Conservation (phyloP, 2,113 vertebrate species). For the Zosterops borbonicus region DNA sequence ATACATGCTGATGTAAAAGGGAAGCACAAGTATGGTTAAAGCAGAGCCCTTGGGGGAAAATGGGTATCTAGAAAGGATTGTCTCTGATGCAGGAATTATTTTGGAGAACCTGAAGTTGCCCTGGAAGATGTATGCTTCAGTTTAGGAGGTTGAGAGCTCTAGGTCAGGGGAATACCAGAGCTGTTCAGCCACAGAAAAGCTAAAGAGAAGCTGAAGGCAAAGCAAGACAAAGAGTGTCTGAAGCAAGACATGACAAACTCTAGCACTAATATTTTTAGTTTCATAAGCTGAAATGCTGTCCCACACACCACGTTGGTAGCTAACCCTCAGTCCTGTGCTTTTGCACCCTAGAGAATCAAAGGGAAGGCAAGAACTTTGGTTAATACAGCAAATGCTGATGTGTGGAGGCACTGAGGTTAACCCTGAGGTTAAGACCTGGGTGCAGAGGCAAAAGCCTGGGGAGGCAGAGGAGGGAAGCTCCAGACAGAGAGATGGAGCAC, state of each 20-base stretch:
- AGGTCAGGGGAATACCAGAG: not conserved
- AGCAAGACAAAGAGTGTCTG: not conserved
- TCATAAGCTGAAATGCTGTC: not conserved
- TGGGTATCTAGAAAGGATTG: not conserved
- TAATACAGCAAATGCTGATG: not conserved
- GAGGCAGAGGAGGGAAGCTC: not conserved
- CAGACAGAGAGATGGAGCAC: not conserved
- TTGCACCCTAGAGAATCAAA: not conserved
- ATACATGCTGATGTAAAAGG: not conserved
- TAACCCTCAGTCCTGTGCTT: not conserved
- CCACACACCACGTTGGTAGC: not conserved
- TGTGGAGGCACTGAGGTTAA: not conserved
- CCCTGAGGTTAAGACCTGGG: rapidly evolving
- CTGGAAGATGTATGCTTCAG: not conserved
- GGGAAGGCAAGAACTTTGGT: not conserved
- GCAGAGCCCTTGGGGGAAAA: not conserved
- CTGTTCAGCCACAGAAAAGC: not conserved
- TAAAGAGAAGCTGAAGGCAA: not conserved
- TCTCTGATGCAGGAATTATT: not conserved
- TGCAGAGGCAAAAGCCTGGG: not conserved
- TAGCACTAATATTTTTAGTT: not conserved
- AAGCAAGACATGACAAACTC: not conserved
- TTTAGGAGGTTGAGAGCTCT: not conserved
- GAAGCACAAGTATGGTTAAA: not conserved
- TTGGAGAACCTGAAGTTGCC: not conserved